Evolutionary conservation across 2,113 vertebrate genomes (phyloP).

Genomic region (Sigmodon hispidus): DNA sequence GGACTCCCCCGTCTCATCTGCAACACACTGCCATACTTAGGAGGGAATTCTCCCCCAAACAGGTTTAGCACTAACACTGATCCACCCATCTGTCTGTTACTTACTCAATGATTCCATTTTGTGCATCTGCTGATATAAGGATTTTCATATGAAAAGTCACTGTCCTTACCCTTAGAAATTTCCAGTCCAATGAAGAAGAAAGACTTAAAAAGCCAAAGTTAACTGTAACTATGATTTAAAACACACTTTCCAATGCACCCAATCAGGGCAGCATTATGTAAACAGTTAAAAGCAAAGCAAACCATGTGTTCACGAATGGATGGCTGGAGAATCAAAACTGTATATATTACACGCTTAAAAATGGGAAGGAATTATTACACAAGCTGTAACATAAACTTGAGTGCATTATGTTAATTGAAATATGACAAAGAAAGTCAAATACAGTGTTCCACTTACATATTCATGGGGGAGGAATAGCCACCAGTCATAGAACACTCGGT

Average conservation of each 20-base stretch:
- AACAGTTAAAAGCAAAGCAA: background rate
- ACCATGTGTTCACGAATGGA: background rate
- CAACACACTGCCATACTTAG: background rate
- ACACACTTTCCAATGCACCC: background rate
- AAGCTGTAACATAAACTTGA: background rate
- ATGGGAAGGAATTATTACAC: background rate
- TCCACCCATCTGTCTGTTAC: background rate
- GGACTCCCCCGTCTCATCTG: background rate
- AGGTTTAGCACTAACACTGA: background rate
- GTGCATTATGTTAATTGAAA: background rate
- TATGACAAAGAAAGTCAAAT: background rate
- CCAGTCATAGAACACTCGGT: background rate
- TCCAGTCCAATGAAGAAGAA: slow-evolving; percentile 1
- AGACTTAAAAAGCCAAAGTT: background rate
- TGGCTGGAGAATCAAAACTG: background rate
- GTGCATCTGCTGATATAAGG: background rate
- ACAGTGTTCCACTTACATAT: background rate
- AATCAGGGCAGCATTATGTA: background rate
- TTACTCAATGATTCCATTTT: background rate
- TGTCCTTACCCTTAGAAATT: background rate
- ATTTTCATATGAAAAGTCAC: slow-evolving; percentile 4
- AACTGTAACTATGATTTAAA: background rate
- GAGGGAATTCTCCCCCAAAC: background rate
- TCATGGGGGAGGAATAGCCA: background rate
- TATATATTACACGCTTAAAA: background rate